These are phyloP conservation scores for Parauchenoglanis ngamensis DNA, from an alignment of 2,797 vertebrate genomes.

Conservation along the genomic window DNA sequence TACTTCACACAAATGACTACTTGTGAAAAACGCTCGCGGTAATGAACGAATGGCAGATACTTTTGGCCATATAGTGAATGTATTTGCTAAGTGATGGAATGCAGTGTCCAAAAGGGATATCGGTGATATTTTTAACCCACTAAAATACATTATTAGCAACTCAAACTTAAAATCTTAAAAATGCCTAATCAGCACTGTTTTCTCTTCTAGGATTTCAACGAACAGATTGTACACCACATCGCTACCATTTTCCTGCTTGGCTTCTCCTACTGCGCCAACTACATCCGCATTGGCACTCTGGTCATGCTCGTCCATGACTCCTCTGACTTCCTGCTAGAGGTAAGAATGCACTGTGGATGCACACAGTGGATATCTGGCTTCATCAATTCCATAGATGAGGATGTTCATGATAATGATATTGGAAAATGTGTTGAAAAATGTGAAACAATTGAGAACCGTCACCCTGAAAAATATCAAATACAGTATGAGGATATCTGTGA, in stretches of 20 bases:
- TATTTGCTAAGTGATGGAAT: background rate
- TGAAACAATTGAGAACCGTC: background rate
- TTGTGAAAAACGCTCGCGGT: too few relatives aligned
- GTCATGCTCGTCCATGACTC: constrained; percentile 92
- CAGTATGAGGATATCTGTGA: background rate
- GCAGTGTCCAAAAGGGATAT: too few relatives aligned
- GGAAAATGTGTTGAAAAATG: background rate
- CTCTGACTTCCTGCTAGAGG: constrained; percentile 91
- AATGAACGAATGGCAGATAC: background rate
- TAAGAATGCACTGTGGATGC: constrained; percentile 54
- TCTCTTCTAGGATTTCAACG: constrained; percentile 87
- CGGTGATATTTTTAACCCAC: background rate
- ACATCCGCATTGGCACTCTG: constrained; percentile 87
- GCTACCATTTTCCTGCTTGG: constrained; percentile 91
- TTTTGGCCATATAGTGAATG: background rate
- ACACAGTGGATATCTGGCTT: background rate
- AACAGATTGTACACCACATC: constrained; percentile 92
- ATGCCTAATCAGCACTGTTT: background rate
- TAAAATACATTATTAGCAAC: background rate
- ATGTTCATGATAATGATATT: background rate
- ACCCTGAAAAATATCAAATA: background rate
- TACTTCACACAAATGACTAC: too few relatives aligned
- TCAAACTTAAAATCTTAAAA: background rate
- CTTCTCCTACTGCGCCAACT: constrained; percentile 94
- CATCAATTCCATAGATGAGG: background rate